Evolutionary conservation across 2,888 invertebrate genomes (phyloP), one percentile per base, ranked within the genome.

Genomic region (Tenodera sinensis): DNA sequence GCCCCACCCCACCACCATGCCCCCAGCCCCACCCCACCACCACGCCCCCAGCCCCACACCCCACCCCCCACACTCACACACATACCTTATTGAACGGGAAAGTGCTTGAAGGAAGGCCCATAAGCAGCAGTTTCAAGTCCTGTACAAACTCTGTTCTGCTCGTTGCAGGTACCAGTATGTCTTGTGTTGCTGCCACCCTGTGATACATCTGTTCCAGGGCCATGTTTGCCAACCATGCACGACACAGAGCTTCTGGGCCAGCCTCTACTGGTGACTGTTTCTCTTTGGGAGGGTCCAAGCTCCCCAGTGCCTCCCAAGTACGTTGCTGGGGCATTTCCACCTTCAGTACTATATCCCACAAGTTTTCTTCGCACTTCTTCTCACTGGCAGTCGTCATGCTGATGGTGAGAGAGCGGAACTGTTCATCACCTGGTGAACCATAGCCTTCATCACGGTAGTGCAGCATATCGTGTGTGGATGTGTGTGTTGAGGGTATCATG

Each of bases 41-140:
- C n/a, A n/a, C n/a, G n/a, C n/a, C n/a, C n/a, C n/a, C n/a, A n/a
- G n/a, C n/a, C n/a, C n/a, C n/a, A n/a, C n/a, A n/a, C n/a, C n/a
- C n/a, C n/a, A n/a, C n/a, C n/a, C n/a, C n/a, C n/a, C n/a, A n/a
- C n/a, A n/a, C n/a, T n/a, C n/a, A n/a, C n/a, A n/a, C n/a, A 8
- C 30, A 81, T n/a, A 90, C 90, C 89, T 90, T 28, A 42, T 89
- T 83, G 83, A 83, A 89, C 28, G 15, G 34, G 89, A 90, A 90
- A 0, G 90, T 90, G 25, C 71, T 27, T 2, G 90, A 90, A 28
- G 71, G 87, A 9, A 90, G 83, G 27, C 90, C 90, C 20, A 89
- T 83, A 30, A 90, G 47, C 71, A 90, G 34, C 28, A 89, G 88
- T 34, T 89, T 89, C 3, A 90, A 84, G 83, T 90, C 85, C 12